Evolutionary conservation across 37 sponge, comb jelly and placozoan species (phyloP).

Genomic region (Geodia barretti): DNA sequence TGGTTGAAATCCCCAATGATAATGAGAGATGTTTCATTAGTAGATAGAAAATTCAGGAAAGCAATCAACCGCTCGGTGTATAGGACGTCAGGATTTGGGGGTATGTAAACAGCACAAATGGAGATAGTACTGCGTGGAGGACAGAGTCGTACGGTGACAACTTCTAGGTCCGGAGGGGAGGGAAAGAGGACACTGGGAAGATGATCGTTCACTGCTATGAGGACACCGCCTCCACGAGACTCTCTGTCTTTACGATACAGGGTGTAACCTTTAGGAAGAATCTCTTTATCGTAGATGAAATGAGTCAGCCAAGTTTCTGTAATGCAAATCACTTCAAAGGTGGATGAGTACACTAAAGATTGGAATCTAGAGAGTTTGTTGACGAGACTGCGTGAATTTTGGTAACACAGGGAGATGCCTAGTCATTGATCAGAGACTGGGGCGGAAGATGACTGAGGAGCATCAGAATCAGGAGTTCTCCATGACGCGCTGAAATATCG

Average conservation of each 20-base stretch:
- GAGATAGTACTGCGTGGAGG: too few relatives aligned
- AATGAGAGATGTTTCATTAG: neutral
- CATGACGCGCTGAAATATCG: too few relatives aligned
- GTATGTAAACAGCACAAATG: too few relatives aligned
- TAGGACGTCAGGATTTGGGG: neutral
- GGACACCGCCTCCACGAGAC: conserved; percentile 47
- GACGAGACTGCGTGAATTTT: conserved; percentile 31
- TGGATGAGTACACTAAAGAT: conserved; percentile 1
- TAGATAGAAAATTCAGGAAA: neutral
- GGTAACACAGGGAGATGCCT: too few relatives aligned
- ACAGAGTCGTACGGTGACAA: conserved; percentile 15
- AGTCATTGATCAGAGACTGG: too few relatives aligned
- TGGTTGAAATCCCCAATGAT: conserved; percentile 51
- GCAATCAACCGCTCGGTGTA: neutral
- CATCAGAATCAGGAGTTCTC: too few relatives aligned
- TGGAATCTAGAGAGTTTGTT: conserved; percentile 21
- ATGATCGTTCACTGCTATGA: conserved; percentile 22
- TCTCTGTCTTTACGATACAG: conserved; percentile 36
- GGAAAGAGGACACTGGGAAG: conserved; percentile 3
- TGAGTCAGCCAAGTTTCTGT: conserved; percentile 37
- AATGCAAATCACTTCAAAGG: conserved; percentile 5
- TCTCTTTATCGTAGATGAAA: conserved; percentile 19
- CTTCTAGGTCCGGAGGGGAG: conserved; percentile 15
- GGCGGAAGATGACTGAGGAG: too few relatives aligned
- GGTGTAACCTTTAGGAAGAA: conserved; percentile 10